These are phyloP conservation scores for Alectoris magna DNA, from an alignment of 2,797 vertebrate species.

Conservation along the genomic window DNA sequence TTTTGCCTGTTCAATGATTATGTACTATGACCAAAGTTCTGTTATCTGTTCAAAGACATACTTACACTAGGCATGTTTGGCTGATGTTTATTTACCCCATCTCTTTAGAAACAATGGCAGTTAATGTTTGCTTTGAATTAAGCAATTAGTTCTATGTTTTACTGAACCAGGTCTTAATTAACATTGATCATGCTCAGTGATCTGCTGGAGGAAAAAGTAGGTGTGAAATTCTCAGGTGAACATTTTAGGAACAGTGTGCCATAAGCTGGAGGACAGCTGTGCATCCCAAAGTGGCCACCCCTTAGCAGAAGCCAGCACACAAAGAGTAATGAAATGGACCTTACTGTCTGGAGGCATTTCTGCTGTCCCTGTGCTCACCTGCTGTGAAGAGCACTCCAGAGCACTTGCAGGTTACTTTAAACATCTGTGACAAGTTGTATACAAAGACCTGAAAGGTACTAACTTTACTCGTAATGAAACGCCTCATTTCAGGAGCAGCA, in stretches of 20 bases:
- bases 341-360: neutral
- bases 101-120: neutral
- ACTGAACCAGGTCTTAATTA: neutral
- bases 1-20: neutral
- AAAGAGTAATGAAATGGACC: neutral
- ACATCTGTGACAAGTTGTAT: neutral
- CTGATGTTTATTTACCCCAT: neutral
- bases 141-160: neutral
- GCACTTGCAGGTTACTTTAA: neutral
- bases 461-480: neutral
- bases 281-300: neutral
- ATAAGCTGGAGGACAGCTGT: neutral
- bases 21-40: neutral
- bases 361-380: neutral
- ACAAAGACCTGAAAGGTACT: neutral
- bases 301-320: neutral
- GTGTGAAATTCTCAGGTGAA: neutral
- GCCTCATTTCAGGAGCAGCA: neutral
- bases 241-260: neutral
- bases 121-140: neutral
- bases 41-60: neutral
- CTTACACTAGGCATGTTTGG: neutral
- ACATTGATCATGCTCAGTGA: neutral
- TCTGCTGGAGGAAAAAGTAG: accelerated
- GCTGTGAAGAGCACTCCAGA: neutral